Evolutionary conservation across 2,113 vertebrate genomes (phyloP), one percentile per base, ranked within the genome.

Genomic region (Cheilinus undulatus): DNA sequence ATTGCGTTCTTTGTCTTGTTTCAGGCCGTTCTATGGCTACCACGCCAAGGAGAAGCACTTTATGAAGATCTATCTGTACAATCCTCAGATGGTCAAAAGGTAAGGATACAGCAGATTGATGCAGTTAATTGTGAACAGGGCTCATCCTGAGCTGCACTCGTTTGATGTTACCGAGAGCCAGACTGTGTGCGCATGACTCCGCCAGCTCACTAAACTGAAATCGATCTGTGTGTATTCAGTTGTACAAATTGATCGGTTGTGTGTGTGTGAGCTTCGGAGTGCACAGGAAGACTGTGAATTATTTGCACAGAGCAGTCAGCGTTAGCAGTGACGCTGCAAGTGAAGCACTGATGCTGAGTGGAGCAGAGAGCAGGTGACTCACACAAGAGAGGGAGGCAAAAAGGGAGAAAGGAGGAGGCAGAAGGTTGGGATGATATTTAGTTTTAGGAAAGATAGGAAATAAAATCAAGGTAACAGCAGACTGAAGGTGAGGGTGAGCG

Each of bases 31-130:
- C 89, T 99, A 99, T 85, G 98, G 98, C 81, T 99, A 94, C 91
- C 95, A 99, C 82, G 95, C 95, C 80, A 97, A 96, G 77, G 98
- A 99, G 93, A 97, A 94, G 90, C 94, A 93, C 66, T 99, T 98
- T 64, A 97, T 99, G 97, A 99, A 99, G 94, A 98, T 99, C 80
- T 99, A 97, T 88, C 95, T 99, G 87, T 99, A 97, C 88, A 99
- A 97, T 93, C 98, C 98, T 88, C 95, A 95, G 88, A 97, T 99
- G 96, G 94, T 99, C 59, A 99, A 97, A 95, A 96, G 97, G 98
- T 99, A 93, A 90, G 90, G 24, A 64, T 45, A 9, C 43, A 9
- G 12, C 11, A 0, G 48, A 64, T 71, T 49, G 3, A 80, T 78
- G 26, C 45, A 3, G 12, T 38, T 60, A 43, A 73, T 54, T 53